Evolutionary conservation across 2,113 vertebrate genomes (phyloP).

Genomic region (Tylochromis polylepis): DNA sequence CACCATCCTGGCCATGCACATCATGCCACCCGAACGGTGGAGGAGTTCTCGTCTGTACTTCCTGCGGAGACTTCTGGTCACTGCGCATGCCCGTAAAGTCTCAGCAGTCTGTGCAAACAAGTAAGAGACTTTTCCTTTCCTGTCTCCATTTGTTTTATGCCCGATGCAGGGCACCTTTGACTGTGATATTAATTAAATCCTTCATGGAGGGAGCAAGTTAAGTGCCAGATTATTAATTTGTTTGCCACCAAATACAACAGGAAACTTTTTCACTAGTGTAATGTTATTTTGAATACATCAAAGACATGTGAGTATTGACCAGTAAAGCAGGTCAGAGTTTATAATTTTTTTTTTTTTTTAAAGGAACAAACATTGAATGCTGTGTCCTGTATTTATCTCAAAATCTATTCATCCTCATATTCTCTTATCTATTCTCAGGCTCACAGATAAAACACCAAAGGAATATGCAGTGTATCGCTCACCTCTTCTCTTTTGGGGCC

Average conservation of each 20-base stretch:
- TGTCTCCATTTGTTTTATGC: not conserved
- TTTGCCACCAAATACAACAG: not conserved
- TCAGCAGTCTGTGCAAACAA: constrained; percentile 86
- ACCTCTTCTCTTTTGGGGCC: constrained; percentile 95
- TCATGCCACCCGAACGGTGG: constrained; percentile 89
- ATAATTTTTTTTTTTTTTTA: too few relatives aligned
- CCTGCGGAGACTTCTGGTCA: constrained; percentile 84
- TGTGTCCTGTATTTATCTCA: not conserved
- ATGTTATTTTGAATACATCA: not conserved
- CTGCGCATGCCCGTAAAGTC: constrained; percentile 82
- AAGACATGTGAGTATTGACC: not conserved
- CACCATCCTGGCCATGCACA: constrained; percentile 89
- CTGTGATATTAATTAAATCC: not conserved
- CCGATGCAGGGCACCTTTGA: not conserved
- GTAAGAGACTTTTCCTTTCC: constrained; percentile 60
- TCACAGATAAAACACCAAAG: constrained; percentile 89
- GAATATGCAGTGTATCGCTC: constrained; percentile 92
- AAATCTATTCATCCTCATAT: not conserved
- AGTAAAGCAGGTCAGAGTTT: not conserved
- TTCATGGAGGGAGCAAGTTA: not conserved
- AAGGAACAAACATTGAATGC: not conserved
- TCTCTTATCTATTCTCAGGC: constrained; percentile 62
- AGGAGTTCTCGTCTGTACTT: constrained; percentile 80
- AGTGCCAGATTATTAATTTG: not conserved
- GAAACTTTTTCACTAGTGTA: not conserved